Percentiles rank a stretch among this genome's conserved stretches.
Evolutionary conservation across 1,140 invertebrate species (phyloP).

Genomic region (Scaptomyza hsui): DNA sequence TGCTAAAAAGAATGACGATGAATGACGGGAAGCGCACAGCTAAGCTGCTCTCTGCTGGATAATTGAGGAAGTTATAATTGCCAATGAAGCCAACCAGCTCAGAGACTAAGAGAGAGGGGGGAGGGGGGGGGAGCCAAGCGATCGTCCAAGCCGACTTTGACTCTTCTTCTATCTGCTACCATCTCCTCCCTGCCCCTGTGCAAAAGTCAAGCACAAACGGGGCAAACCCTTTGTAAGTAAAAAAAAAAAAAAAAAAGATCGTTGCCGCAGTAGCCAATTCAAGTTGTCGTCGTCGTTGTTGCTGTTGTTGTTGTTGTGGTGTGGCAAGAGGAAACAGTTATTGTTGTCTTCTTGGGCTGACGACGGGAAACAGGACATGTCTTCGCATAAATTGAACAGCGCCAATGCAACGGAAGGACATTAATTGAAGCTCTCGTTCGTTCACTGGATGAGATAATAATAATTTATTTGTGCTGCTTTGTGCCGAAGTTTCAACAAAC

Average conservation of each 20-base stretch:
- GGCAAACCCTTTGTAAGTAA: conserved; percentile 68
- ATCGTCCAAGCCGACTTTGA: conserved; percentile 11
- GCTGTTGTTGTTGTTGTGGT: conserved; percentile 24
- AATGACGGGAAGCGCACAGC: conserved; percentile 82
- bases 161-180: conserved; percentile 6
- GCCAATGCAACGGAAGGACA: conserved; percentile 57
- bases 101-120: conserved; percentile 27
- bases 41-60: conserved; percentile 74
- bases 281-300: conserved; percentile 34
- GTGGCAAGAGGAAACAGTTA: conserved; percentile 73
- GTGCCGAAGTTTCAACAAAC: too few relatives aligned
- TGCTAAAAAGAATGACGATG: conserved; percentile 82
- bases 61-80: conserved; percentile 84
- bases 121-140: conserved; percentile 23
- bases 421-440: conserved; percentile 49
- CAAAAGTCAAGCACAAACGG: conserved; percentile 53
- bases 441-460: conserved; percentile 70
- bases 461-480: neutral
- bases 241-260: conserved; percentile 40
- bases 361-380: conserved; percentile 79
- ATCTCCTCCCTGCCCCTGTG: conserved; percentile 14
- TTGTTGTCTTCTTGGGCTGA: conserved; percentile 45
- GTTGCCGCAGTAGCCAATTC: conserved; percentile 47
- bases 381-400: conserved; percentile 69
- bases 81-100: conserved; percentile 74